Evolutionary conservation across 2,888 invertebrate species (phyloP).

Genomic region (Fragum fragum): DNA sequence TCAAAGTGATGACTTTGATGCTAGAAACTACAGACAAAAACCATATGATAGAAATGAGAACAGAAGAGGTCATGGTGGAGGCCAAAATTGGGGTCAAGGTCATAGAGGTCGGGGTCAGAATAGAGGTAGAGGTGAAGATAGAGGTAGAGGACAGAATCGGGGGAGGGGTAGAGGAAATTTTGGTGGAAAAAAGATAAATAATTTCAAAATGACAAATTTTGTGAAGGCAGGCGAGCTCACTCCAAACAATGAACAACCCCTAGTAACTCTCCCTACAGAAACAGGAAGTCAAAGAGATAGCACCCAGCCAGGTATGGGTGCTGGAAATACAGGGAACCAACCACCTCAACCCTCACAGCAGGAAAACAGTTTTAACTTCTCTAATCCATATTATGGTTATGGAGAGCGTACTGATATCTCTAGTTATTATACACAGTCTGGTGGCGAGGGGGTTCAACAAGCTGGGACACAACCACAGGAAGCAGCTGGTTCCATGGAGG

Average conservation of each 20-base stretch:
- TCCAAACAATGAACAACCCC: not conserved
- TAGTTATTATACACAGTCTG: not conserved
- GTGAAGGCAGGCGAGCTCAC: conserved; percentile 63
- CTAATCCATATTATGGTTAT: conserved; percentile 50
- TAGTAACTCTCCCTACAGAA: not conserved
- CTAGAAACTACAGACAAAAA: conserved; percentile 15
- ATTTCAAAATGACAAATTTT: conserved; percentile 70
- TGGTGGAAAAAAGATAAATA: conserved; percentile 86
- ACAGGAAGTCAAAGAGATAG: not conserved
- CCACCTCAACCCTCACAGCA: not conserved
- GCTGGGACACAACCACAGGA: not conserved
- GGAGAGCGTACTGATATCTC: conserved; percentile 46
- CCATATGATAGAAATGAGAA: conserved; percentile 5
- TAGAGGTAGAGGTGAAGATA: not conserved
- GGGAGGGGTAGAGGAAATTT: not conserved
- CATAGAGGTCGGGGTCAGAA: conserved; percentile 89
- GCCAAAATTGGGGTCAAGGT: conserved; percentile 8
- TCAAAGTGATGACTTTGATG: conserved; percentile 14
- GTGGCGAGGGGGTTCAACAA: not conserved
- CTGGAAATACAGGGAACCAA: not conserved
- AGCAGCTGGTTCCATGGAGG: not conserved
- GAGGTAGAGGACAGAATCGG: not conserved
- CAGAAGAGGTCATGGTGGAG: not conserved
- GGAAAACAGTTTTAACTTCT: not conserved
- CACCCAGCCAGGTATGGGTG: not conserved